phyloP scores from a whole-genome alignment of 2,113 vertebrate genomes.

The Psilopsiagon aurifrons region DNA sequence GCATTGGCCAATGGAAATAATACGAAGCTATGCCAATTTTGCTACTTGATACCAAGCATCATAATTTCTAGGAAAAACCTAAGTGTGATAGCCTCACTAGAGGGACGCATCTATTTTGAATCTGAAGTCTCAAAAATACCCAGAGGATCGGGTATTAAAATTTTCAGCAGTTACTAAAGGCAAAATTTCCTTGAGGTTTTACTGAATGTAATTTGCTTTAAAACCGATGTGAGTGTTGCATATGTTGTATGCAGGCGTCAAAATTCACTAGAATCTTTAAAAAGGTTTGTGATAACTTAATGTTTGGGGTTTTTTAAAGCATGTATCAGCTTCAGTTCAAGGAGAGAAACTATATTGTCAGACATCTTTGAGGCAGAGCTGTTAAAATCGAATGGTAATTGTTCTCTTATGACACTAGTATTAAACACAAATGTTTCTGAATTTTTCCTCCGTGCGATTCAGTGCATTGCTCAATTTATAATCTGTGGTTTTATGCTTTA shows the following conservation, averaged over 20 bases:
- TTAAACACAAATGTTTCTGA: background rate
- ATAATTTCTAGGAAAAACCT: background rate
- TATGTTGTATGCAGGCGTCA: background rate
- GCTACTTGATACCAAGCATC: background rate
- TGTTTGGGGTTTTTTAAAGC: background rate
- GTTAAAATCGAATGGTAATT: background rate
- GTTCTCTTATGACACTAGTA: background rate
- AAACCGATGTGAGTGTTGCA: background rate
- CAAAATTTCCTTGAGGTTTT: background rate
- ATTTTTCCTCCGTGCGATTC: background rate
- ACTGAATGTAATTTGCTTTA: background rate
- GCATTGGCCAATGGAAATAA: background rate
- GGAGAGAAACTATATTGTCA: background rate
- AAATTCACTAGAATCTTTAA: background rate
- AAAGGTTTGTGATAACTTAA: background rate
- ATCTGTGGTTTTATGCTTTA: background rate
- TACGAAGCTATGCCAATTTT: background rate
- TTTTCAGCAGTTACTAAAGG: background rate
- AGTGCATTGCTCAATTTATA: background rate
- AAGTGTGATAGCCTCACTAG: background rate
- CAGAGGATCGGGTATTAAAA: rapidly evolving
- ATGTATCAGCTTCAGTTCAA: background rate
- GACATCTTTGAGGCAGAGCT: background rate
- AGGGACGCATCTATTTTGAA: background rate
- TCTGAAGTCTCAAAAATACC: background rate